Percentiles rank a stretch among this genome's conserved stretches.
Evolutionary conservation across 2,888 invertebrate species (phyloP).

Genomic region (Diploptera punctata): DNA sequence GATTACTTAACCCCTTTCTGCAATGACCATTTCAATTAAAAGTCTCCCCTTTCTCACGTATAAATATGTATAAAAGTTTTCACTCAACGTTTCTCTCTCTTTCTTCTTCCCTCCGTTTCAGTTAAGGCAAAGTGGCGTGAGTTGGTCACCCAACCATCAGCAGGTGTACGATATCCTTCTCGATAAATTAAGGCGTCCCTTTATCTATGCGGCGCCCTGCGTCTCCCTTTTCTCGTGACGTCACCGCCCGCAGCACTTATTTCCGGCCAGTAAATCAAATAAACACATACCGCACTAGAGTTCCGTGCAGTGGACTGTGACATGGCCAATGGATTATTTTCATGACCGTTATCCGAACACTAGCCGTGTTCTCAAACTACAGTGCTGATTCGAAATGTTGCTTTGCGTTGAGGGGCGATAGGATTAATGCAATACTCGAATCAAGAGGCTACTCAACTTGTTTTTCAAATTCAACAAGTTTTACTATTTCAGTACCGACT

Average conservation of each 20-base stretch:
- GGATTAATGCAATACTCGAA: constrained; percentile 15
- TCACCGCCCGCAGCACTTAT: constrained; percentile 23
- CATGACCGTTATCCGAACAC: constrained; percentile 34
- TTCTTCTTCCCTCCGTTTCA: too few species aligned
- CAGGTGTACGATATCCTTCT: constrained; percentile 14
- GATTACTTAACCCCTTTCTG: constrained; percentile 1
- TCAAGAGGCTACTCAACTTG: background rate
- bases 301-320: constrained; percentile 14
- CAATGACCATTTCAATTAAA: constrained; percentile 9
- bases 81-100: background rate
- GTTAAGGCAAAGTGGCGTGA: background rate
- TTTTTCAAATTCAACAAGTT: too few species aligned
- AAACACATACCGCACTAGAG: constrained; percentile 10
- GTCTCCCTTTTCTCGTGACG: constrained; percentile 16
- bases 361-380: constrained; percentile 14
- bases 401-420: background rate
- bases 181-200: constrained; percentile 26
- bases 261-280: constrained; percentile 24
- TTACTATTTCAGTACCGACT: too few species aligned
- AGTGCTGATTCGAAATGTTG: constrained; percentile 27
- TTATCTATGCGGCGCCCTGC: constrained; percentile 16
- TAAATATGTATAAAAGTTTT: constrained; percentile 18
- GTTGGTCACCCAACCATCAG: background rate
- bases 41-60: background rate
- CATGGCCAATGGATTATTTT: constrained; percentile 31